Evolutionary conservation across 2,888 invertebrate genomes (phyloP), one percentile per base, ranked within the genome.

Genomic region (Calliopum simillimum): DNA sequence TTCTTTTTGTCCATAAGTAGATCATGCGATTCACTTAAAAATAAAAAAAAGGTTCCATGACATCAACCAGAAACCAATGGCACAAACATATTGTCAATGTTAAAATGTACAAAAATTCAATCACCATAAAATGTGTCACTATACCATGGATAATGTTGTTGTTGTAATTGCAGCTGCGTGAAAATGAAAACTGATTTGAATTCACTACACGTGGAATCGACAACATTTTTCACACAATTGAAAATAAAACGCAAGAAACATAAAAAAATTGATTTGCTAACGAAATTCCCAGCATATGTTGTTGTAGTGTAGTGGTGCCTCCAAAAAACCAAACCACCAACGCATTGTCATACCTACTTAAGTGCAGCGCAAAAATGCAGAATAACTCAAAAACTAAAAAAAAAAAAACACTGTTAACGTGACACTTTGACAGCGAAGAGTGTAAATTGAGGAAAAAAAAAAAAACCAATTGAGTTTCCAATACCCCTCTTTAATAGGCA

Each of bases 181-280:
- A 61, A 61, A 61, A 61, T 46, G 61, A 61, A 61, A 61, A 61
- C 61, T 61, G 21, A 61, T 61, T 61, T 61, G 61, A 44, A 61
- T 61, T 44, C 61, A 23, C 19, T 44, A 13, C 14, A 44, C 44
- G 33, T 13, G 43, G 21, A 6, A 16, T 61, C 23, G 44, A 4
- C 61, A 19, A 21, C 46, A 19, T 46, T 61, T 61, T 46, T 16
- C 61, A 61, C 61, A 61, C 61, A 41, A 61, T 46, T 61, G 19
- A 16, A 13, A 46, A 61, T 6, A 2, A 61, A 41, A n/a, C n/a
- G n/a, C n/a, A n/a, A n/a, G n/a, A n/a, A n/a, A n/a, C n/a, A 44
- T 14, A 61, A 4, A n/a, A 61, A 61, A 61, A 61, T 46, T 61
- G 46, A 61, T 61, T 61, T 61, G 46, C 47, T 46, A 61, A 16